Conservation (phyloP, 2,888 invertebrate genomes). For the Aphidius colemani region DNA sequence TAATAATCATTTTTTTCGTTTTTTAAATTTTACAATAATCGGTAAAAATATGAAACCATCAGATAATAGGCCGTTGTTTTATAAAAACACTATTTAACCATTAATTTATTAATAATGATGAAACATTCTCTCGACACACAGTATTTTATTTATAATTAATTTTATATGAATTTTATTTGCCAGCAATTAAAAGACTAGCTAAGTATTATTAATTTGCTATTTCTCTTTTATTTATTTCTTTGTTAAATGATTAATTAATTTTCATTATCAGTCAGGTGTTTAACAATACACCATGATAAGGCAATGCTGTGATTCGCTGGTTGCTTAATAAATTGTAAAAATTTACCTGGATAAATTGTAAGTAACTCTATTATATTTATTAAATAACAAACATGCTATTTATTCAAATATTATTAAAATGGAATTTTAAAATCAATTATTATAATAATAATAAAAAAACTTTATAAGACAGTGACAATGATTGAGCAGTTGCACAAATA, state of each 20-base stretch:
- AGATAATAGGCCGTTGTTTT: constrained; percentile 21
- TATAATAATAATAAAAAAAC: background rate
- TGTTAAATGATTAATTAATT: constrained; percentile 19
- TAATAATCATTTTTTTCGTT: constrained; percentile 2
- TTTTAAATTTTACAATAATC: constrained; percentile 20
- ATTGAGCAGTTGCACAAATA: too few relatives aligned
- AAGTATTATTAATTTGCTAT: constrained; percentile 32
- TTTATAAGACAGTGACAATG: too few relatives aligned
- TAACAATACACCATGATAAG: constrained; percentile 51
- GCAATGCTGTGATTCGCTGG: constrained; percentile 53
- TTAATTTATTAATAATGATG: background rate
- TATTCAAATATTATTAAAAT: background rate
- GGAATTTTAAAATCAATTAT: background rate
- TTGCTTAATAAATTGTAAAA: constrained; percentile 34
- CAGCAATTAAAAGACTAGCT: constrained; percentile 54
- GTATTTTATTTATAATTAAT: too few relatives aligned
- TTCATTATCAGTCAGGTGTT: constrained; percentile 51
- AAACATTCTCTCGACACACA: constrained; percentile 7
- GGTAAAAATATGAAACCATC: constrained; percentile 25
- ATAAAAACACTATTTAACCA: background rate
- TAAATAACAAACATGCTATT: too few relatives aligned
- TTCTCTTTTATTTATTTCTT: too few relatives aligned
- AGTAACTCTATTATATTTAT: background rate
- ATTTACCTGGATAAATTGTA: background rate
- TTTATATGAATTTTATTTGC: constrained; percentile 26